Base-by-base conservation (phyloP, 2,113 vertebrate genomes). In the Lagopus leucura region DNA sequence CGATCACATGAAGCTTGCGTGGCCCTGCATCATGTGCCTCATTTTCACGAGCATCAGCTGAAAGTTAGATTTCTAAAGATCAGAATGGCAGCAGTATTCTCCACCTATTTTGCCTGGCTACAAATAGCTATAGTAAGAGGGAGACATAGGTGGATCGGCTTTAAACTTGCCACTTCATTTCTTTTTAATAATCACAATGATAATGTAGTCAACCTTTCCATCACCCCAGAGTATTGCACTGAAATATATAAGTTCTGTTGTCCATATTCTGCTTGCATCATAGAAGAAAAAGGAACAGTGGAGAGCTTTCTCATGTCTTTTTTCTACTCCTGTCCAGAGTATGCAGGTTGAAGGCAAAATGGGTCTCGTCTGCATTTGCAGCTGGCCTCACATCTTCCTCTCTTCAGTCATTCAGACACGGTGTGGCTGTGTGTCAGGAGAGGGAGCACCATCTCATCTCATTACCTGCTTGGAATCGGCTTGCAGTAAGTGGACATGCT, bases 21-120 rank as follows among this genome's bases (percentile, higher is more conserved):
- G 86, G 95, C 77, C 82, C 63, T 54, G 63, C 73, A 61, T 95
- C 95, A 92, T 95, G 82, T 88, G 92, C 86, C 58, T 93, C 70
- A 7, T 65, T 82, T 96, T 78, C 80, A 78, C 0, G 0, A 82
- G 55, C 77, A 28, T 86, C 84, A 88, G 73, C 82, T 95, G 79
- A 77, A 70, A 64, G 82, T 70, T 83, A 74, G 69, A 43, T 38
- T 22, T n/a, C 86, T 88, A 66, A 69, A 89, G 86, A 89, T 89
- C 54, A 30, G 90, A 90, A 67, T n/a, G 52, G 24, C 74, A 92
- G 50, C 63, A 57, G 10, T 50, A 74, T 93, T 74, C 8, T 71
- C 54, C 69, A 2, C 36, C 30, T 82, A 20, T 27, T 93, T 93
- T 65, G 66, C 65, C 60, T 84, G 65, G 57, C 63, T 96, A 84